These are phyloP conservation scores for Gandaritis pyraliata DNA, from an alignment of 2,888 invertebrate genomes.

Conservation along the genomic window DNA sequence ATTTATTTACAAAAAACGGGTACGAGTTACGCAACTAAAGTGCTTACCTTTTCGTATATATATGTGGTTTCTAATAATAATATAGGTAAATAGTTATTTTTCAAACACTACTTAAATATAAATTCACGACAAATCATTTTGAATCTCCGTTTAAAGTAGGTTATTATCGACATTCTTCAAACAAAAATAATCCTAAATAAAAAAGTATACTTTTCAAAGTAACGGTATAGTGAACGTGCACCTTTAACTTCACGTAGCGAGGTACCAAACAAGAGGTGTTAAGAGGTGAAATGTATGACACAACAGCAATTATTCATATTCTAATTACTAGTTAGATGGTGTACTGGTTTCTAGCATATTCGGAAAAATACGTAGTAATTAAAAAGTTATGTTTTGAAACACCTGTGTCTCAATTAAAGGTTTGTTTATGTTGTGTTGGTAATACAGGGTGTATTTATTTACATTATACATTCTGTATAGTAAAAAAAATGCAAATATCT, in stretches of 20 bases:
- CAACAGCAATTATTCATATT: slow-evolving; percentile 48
- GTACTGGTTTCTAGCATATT: slow-evolving; percentile 37
- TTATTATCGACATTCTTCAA: no score
- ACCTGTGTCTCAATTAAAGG: slow-evolving; percentile 47
- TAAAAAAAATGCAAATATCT: background rate
- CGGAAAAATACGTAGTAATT: slow-evolving; percentile 45
- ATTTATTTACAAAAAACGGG: no score
- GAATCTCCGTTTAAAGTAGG: no score
- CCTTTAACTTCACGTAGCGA: slow-evolving; percentile 26
- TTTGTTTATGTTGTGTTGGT: slow-evolving; percentile 11
- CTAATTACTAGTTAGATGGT: slow-evolving; percentile 42
- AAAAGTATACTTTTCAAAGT: background rate
- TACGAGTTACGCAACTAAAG: no score
- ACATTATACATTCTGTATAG: background rate
- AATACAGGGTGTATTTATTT: background rate
- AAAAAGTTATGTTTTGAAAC: slow-evolving; percentile 46
- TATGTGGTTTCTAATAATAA: background rate
- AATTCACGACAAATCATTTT: no score
- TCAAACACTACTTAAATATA: no score
- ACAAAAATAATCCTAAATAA: no score
- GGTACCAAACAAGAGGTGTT: slow-evolving; percentile 54
- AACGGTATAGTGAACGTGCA: slow-evolving; percentile 7
- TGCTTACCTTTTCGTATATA: no score
- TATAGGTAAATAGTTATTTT: background rate
- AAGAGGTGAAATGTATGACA: slow-evolving; percentile 57